phyloP scores from a whole-genome alignment of 1,140 invertebrate species.

The Spodoptera litura region DNA sequence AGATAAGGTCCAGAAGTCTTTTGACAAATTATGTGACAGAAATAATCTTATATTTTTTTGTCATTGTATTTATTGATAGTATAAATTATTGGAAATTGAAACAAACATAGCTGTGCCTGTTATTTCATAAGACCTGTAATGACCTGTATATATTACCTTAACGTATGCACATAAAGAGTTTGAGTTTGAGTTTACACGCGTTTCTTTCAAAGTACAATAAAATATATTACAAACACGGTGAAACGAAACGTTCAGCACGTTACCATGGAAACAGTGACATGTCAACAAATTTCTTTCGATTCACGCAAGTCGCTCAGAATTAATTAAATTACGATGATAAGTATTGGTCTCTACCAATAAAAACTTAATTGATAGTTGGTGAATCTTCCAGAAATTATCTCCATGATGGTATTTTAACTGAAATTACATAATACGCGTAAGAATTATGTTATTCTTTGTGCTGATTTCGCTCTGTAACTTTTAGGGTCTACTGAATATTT shows the following conservation, averaged over 20 bases:
- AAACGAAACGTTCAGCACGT: slow-evolving; percentile 38
- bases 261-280: slow-evolving; percentile 54
- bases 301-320: slow-evolving; percentile 34
- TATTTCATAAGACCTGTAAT: too few relatives aligned
- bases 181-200: too few relatives aligned
- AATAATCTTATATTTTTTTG: too few relatives aligned
- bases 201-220: too few relatives aligned
- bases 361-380: not conserved
- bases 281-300: slow-evolving; percentile 55
- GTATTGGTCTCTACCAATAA: slow-evolving; percentile 5
- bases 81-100: too few relatives aligned
- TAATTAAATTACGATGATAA: slow-evolving; percentile 55
- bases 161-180: too few relatives aligned
- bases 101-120: too few relatives aligned
- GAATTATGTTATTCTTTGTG: slow-evolving; percentile 16
- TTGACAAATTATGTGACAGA: too few relatives aligned
- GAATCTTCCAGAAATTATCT: slow-evolving; percentile 34
- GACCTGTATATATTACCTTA: too few relatives aligned
- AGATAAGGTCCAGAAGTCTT: too few relatives aligned
- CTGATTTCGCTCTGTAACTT: slow-evolving; percentile 49
- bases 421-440: not conserved
- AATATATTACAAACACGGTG: not conserved
- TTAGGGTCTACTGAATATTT: slow-evolving; percentile 96
- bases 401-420: slow-evolving; percentile 37
- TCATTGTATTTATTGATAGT: too few relatives aligned